Evolutionary conservation across 2,888 invertebrate species (phyloP).

Genomic region (Andrena praecox): DNA sequence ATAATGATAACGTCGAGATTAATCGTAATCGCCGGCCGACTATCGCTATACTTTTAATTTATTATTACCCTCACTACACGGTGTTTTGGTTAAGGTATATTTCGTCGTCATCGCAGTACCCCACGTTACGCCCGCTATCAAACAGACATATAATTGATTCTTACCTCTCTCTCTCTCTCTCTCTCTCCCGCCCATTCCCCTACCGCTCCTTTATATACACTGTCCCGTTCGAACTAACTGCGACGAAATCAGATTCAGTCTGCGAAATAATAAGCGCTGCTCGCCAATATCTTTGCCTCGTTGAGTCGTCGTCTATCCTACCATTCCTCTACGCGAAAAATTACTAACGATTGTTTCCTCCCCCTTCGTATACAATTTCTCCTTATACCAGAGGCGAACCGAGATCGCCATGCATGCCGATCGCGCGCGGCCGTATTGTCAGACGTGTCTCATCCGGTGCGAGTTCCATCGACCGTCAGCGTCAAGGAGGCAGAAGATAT

Average conservation of each 20-base stretch:
- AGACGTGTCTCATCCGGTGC: background rate
- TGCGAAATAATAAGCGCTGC: conserved; percentile 52
- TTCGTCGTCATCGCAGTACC: conserved; percentile 53
- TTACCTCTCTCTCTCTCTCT: background rate
- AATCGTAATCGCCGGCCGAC: conserved; percentile 77
- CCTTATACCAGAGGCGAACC: conserved; percentile 29
- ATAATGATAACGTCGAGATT: conserved; percentile 73
- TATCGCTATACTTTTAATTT: conserved; percentile 77
- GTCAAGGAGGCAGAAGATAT: conserved; percentile 39
- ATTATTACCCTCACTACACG: conserved; percentile 83
- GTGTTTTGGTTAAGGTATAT: conserved; percentile 77
- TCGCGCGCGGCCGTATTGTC: background rate
- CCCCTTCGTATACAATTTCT: conserved; percentile 48
- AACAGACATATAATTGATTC: conserved; percentile 78
- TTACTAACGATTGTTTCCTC: background rate
- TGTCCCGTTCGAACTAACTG: conserved; percentile 57
- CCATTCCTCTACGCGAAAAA: conserved; percentile 5
- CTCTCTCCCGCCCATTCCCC: conserved; percentile 46
- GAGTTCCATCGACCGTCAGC: conserved; percentile 4
- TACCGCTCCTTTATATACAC: conserved; percentile 74
- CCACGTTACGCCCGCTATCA: conserved; percentile 56
- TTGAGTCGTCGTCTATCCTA: background rate
- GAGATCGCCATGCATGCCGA: conserved; percentile 7
- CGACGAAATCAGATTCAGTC: conserved; percentile 52
- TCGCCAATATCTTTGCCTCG: conserved; percentile 38